Base-by-base conservation (phyloP, 2,113 vertebrate genomes). In the Murina feae region DNA sequence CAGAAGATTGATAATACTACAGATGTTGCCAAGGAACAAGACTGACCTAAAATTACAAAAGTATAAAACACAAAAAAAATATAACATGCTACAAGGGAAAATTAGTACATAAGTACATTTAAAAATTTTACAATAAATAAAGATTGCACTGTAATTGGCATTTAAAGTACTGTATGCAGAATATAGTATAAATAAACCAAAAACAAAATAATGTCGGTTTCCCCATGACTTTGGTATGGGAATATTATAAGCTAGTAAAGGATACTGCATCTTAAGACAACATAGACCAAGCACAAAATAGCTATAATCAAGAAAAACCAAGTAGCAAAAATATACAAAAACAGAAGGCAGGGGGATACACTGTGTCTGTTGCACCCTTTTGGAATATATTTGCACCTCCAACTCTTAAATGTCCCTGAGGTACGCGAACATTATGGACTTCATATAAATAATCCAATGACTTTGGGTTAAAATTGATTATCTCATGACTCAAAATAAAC, bases 81-180 rank as follows among this genome's bases (percentile, higher is more conserved):
- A 98, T 98, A 99, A 99, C 99, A 99, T 99, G 99, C 99, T 99
- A 99, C 97, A 94, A 98, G 98, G 97, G 47, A 97, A 98, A 98
- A 99, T 99, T 99, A 99, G 99, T 99, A 99, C 98, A 99, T 99
- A 99, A 99, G 99, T 99, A 99, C 99, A 97, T 93, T 96, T 90
- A 44, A 96, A 90, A 66, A n/a, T 98, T 99, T 99, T 99, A 99
- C 99, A 99, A 99, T 99, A 99, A 99, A 99, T 99, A 99, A 99
- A 99, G 99, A 99, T 99, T 99, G 99, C 99, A 99, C 99, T 99
- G 99, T 99, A 99, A 99, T 99, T 99, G 99, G 99, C 99, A 99
- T 99, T 99, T 99, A 99, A 99, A 99, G 99, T 99, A 99, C 99
- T 99, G 99, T 99, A 99, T 99, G 99, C 99, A 99, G 99, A 99